Evolutionary conservation across 2,888 invertebrate genomes (phyloP), one percentile per base, ranked within the genome.

Genomic region (Herminia tarsipennalis): DNA sequence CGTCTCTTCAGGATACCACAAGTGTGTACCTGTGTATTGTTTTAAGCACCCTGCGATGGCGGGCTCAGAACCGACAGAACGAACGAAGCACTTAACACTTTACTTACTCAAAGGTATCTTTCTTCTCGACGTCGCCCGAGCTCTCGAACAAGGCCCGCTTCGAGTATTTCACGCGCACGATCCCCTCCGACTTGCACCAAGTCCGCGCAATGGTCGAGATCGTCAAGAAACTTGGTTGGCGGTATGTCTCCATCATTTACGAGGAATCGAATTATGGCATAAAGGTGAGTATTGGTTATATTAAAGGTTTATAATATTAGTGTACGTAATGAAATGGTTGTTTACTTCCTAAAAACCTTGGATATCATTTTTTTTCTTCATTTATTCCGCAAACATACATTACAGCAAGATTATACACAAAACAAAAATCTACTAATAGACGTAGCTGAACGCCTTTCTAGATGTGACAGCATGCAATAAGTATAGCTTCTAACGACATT

Each of bases 261-360:
- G 98, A 98, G 81, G 98, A 98, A 82, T 98, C 98, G 45, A 98
- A 97, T 88, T 98, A 98, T 72, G 98, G 98, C 9, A 97, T 98
- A 53, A 97, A 98, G 94, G 98, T 96, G 76, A 80, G 82, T 2
- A 17, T 9, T 30, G n/a, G 2, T 4, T n/a, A 22, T 22, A n/a
- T 22, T n/a, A n/a, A n/a, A n/a, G n/a, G n/a, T n/a, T n/a, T n/a
- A n/a, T n/a, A n/a, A n/a, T n/a, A n/a, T n/a, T n/a, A n/a, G n/a
- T n/a, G n/a, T n/a, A n/a, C n/a, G n/a, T n/a, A n/a, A n/a, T n/a
- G n/a, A n/a, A n/a, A n/a, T n/a, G n/a, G n/a, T n/a, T n/a, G n/a
- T n/a, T n/a, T n/a, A n/a, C n/a, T n/a, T n/a, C n/a, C n/a, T n/a
- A n/a, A n/a, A n/a, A n/a, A n/a, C n/a, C n/a, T n/a, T n/a, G n/a